Percentiles rank a stretch among this genome's conserved stretches.
These are phyloP conservation scores for Erinaceus europaeus DNA, from an alignment of 2,113 vertebrate genomes.

Conservation along the genomic window DNA sequence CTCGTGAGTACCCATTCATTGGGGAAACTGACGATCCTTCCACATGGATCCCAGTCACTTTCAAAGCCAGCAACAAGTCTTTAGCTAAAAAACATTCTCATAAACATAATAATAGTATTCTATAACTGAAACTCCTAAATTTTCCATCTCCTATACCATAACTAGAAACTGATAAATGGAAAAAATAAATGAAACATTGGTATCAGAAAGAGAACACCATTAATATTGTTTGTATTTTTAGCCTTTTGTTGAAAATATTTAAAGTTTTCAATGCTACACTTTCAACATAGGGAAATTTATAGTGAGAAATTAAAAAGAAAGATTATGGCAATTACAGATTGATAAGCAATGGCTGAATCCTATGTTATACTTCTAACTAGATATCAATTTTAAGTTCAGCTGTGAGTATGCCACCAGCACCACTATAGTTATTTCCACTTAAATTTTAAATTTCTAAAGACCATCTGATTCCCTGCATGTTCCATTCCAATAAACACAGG, in stretches of 20 bases:
- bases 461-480: background rate
- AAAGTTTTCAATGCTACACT: background rate
- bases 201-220: background rate
- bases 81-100: background rate
- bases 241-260: background rate
- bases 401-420: background rate
- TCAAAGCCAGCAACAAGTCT: no score
- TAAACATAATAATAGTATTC: background rate
- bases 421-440: constrained; percentile 24
- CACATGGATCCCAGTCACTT: no score
- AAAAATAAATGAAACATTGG: background rate
- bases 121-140: background rate
- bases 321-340: background rate
- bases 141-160: background rate
- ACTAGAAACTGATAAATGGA: background rate
- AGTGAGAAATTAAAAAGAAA: constrained; percentile 28
- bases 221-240: background rate
- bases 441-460: background rate
- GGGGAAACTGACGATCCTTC: no score
- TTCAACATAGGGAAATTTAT: background rate
- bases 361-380: background rate
- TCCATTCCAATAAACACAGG: constrained; percentile 30
- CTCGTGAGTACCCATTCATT: no score
- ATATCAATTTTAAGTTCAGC: background rate
- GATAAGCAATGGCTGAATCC: background rate